These are phyloP conservation scores for Mactromeris polynyma DNA, from an alignment of 2,888 invertebrate genomes.

Conservation along the genomic window DNA sequence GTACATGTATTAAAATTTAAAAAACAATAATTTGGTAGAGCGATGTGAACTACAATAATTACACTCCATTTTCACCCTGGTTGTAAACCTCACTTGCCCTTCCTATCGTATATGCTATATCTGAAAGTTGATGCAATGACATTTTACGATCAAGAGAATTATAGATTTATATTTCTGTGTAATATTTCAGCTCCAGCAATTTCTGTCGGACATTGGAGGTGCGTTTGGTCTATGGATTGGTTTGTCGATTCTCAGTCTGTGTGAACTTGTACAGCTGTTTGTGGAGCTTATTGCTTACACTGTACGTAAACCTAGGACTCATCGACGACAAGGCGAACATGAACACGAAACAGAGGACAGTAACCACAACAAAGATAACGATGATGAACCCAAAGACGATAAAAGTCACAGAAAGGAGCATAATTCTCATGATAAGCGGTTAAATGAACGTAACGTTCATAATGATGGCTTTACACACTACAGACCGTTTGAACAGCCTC, in stretches of 20 bases:
- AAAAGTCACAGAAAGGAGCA: neutral
- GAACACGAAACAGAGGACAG: neutral
- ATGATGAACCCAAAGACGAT: neutral
- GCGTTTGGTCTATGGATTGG: conserved; percentile 77
- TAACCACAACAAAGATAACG: neutral
- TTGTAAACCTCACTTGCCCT: no score
- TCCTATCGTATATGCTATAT: no score
- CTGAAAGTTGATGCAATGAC: no score
- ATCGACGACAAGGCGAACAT: neutral
- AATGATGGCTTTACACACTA: neutral
- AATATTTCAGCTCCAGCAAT: conserved; percentile 65
- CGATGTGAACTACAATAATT: no score
- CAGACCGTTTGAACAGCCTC: neutral
- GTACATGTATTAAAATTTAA: no score
- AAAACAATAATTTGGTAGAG: no score
- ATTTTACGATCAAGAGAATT: no score
- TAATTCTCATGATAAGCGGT: neutral
- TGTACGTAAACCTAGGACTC: conserved; percentile 5
- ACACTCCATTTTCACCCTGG: no score
- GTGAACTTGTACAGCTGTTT: conserved; percentile 73
- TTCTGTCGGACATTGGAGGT: conserved; percentile 75
- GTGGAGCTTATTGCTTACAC: conserved; percentile 63
- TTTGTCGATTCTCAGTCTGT: conserved; percentile 71
- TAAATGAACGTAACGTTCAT: neutral
- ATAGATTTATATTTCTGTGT: neutral